Evolutionary conservation across 1,140 invertebrate genomes (phyloP), one percentile per base, ranked within the genome.

Genomic region (Parasteatoda tepidariorum): DNA sequence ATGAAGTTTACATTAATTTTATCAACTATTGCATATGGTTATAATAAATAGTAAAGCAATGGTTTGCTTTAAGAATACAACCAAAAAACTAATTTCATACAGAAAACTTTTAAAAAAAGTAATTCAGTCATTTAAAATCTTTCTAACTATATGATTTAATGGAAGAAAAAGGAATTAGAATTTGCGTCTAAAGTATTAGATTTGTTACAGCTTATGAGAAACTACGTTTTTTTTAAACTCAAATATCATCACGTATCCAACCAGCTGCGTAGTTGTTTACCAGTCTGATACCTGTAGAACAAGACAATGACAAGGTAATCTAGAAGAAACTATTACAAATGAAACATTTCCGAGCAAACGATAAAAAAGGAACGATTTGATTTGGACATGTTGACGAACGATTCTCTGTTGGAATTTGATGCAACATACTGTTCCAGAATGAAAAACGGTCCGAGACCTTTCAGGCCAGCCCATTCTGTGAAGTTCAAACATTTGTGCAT

Each of bases 361-460:
- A 9, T 61, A 55, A 22, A 22, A 55, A 55, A 55, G 13, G 1
- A 55, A 55, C 48, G 59, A 24, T 70, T 38, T 41, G n/a, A 30
- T 64, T 33, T 15, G 55, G 74, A 78, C 41, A 54, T 66, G 4
- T 66, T 78, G 74, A 78, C 38, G 61, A 78, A 78, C 34, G 74
- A 54, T 78, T 78, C 74, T 7, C 74, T 0, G 74, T 78, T 66
- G 74, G 74, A 33, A 33, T 66, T 55, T 26, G 74, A 70, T 22
- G 26, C 74, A 13, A 34, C 59, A 75, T 38, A 41, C 74, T 78
- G 74, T 78, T 78, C 61, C 4, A 26, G 26, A 78, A 78, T 78
- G 59, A 66, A 38, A n/a, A 78, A 78, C 54, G 57, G 22, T 4
- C 41, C 26, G n/a, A 28, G 61, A 64, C 31, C 26, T 64, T 64